Evolutionary conservation across 2,113 vertebrate species (phyloP).

Genomic region (Antechinus flavipes): DNA sequence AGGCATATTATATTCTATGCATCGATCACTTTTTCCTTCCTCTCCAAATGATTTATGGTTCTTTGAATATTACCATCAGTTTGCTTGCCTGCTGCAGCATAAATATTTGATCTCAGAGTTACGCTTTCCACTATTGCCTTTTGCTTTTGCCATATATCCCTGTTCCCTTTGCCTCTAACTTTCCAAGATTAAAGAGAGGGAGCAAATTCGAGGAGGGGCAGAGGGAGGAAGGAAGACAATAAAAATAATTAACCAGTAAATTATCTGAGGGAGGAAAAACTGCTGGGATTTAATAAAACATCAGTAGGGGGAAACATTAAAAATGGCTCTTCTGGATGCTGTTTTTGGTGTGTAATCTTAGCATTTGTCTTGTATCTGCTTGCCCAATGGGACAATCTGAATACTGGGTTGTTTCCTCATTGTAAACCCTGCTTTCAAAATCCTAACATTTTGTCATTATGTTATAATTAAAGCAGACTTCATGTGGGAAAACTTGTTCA

Average conservation of each 20-base stretch:
- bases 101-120: conserved; percentile 9
- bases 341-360: not conserved
- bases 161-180: conserved; percentile 28
- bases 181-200: conserved; percentile 31
- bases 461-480: not conserved
- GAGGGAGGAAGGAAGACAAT: not conserved
- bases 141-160: not conserved
- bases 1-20: conserved; percentile 65
- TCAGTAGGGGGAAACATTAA: not conserved
- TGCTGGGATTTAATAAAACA: not conserved
- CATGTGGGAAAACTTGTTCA: not conserved
- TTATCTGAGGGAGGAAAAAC: conserved; percentile 21
- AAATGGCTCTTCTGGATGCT: fast-evolving
- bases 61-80: conserved; percentile 52
- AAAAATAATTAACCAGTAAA: conserved; percentile 22
- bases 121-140: conserved; percentile 15
- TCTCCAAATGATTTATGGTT: conserved; percentile 44
- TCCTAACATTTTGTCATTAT: not conserved
- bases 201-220: not conserved
- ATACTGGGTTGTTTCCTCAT: not conserved
- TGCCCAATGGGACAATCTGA: not conserved
- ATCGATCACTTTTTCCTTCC: not conserved
- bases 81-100: not conserved
- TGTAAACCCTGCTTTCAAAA: not conserved
- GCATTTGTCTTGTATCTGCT: not conserved